A percentile compares a stretch with the other conserved stretches of the same genome.
Evolutionary conservation across 2,888 invertebrate species (phyloP).

Genomic region (Diarsia brunnea): DNA sequence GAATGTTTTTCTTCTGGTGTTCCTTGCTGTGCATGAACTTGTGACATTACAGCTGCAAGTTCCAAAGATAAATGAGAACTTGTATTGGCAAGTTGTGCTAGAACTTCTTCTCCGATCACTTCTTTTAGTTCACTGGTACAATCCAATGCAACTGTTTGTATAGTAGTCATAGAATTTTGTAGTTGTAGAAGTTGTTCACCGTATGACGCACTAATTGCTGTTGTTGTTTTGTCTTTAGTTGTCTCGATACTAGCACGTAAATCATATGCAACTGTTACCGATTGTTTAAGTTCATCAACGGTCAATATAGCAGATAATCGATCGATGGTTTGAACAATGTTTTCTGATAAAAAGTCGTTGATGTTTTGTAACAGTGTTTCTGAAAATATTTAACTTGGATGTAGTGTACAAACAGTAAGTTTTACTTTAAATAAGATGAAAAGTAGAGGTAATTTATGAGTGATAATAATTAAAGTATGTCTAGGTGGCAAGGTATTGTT

Average conservation of each 20-base stretch:
- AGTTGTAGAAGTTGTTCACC: constrained; percentile 40
- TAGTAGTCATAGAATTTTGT: constrained; percentile 59
- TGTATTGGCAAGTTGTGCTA: constrained; percentile 64
- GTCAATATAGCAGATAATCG: constrained; percentile 61
- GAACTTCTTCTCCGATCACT: constrained; percentile 45
- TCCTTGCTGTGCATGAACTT: constrained; percentile 12
- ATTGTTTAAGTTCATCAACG: constrained; percentile 64
- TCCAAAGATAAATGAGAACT: constrained; percentile 57
- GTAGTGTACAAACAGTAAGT: constrained; percentile 29
- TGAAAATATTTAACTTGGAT: constrained; percentile 65
- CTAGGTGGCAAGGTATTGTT: background rate
- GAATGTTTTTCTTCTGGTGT: background rate
- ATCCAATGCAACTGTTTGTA: constrained; percentile 64
- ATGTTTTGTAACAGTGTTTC: constrained; percentile 69
- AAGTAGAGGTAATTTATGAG: background rate
- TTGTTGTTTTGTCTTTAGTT: background rate
- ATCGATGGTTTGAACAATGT: constrained; percentile 63
- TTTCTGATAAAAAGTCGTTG: constrained; percentile 70
- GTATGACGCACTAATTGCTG: background rate
- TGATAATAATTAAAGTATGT: background rate
- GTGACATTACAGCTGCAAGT: constrained; percentile 24
- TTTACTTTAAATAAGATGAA: background rate
- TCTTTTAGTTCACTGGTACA: constrained; percentile 52
- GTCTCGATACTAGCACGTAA: constrained; percentile 64
- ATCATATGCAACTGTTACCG: constrained; percentile 66